Evolutionary conservation across 2,888 invertebrate species (phyloP).

Genomic region (Teinopalpus imperialis): DNA sequence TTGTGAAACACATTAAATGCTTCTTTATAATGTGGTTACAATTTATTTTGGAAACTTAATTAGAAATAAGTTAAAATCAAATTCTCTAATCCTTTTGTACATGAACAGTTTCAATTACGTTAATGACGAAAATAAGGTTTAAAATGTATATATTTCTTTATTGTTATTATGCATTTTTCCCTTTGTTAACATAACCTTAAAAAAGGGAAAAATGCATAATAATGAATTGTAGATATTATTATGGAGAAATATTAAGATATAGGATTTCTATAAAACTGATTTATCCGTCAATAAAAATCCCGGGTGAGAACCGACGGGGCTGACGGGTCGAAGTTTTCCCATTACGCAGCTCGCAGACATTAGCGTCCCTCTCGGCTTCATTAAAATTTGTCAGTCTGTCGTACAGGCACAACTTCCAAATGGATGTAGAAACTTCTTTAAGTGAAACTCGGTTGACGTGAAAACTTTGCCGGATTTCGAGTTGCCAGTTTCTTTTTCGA

Average conservation of each 20-base stretch:
- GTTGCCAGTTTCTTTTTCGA: conserved; percentile 58
- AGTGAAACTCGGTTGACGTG: conserved; percentile 80
- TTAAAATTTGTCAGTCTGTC: conserved; percentile 81
- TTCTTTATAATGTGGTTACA: not conserved
- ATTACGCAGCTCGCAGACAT: conserved; percentile 74
- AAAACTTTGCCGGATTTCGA: conserved; percentile 73
- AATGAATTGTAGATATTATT: too few species aligned
- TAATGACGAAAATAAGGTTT: too few species aligned
- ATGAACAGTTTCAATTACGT: too few species aligned
- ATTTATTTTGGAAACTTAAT: conserved; percentile 19
- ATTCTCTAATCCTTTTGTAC: too few species aligned
- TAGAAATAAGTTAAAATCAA: too few species aligned
- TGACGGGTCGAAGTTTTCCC: conserved; percentile 70
- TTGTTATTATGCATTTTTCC: too few species aligned
- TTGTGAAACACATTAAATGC: conserved; percentile 1
- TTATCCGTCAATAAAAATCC: conserved; percentile 57
- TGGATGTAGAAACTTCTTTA: conserved; percentile 79
- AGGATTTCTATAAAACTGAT: too few species aligned
- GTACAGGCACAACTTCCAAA: conserved; percentile 75
- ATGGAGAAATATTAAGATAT: too few species aligned
- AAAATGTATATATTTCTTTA: too few species aligned
- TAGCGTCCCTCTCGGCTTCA: conserved; percentile 78
- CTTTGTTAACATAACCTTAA: too few species aligned
- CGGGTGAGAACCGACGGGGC: conserved; percentile 29
- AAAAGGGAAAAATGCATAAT: too few species aligned